Evolutionary conservation across 2,113 vertebrate species (phyloP), one percentile per base, ranked within the genome.

Genomic region (Ammodramus savannarum): DNA sequence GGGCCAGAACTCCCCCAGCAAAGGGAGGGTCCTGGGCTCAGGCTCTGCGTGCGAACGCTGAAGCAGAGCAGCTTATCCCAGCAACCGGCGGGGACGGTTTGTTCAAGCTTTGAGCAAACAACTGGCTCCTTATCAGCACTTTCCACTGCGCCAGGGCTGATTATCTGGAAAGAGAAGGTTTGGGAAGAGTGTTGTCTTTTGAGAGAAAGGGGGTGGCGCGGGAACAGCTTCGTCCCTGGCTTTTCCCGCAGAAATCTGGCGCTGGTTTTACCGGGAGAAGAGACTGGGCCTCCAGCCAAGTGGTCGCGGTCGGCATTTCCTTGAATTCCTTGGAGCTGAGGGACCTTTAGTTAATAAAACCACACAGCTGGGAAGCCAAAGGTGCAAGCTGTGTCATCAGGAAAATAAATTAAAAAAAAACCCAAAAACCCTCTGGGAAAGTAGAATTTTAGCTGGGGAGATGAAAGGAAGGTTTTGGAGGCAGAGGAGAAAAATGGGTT

Each of bases 91-190:
- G 80, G 95, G 86, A 89, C 13, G 17, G 84, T 94, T 95, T 95
- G 91, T 82, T 85, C 95, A 87, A 49, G 74, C 91, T 91, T 43
- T 87, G 94, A 96, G 94, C 95, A 97, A 96, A 96, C 94, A 96
- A 92, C 87, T 84, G 92, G 91, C 85, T 92, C 89, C 91, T 96
- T 96, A 95, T 96, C 95, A 91, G 95, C 77, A 89, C 81, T 97
- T 93, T 92, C 93, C 87, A 82, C 94, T 54, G 49, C 1, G 16
- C 89, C 7, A 25, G 85, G 63, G 51, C 85, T 25, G 73, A 55
- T 85, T 85, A 75, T 93, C 87, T 92, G 91, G 36, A 73, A 92
- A 67, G 94, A 73, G 86, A 91, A 90, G 87, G 90, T 91, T 90
- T 85, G 83, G 67, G 78, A 87, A 93, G 77, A 92, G 92, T 26